These are phyloP conservation scores for Torymus aiolomorphi DNA, from an alignment of 2,888 invertebrate genomes.

Conservation along the genomic window DNA sequence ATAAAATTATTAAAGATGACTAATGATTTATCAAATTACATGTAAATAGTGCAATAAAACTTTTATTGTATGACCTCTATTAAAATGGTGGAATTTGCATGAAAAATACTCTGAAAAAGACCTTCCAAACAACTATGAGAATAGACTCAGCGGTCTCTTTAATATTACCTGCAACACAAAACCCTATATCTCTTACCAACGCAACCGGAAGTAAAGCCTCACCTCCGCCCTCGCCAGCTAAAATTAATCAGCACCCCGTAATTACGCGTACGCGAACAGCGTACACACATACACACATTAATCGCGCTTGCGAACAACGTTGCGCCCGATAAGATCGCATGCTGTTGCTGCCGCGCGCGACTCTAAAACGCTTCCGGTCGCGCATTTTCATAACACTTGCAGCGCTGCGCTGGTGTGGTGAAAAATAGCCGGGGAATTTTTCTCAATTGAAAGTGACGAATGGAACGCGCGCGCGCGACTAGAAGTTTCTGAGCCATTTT, in stretches of 20 bases:
- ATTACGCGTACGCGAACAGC: constrained; percentile 14
- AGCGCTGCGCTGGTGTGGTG: not conserved
- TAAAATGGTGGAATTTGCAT: no score
- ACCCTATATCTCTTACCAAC: no score
- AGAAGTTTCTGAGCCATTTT: constrained; percentile 20
- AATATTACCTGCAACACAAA: not conserved
- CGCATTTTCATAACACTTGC: constrained; percentile 12
- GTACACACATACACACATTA: not conserved
- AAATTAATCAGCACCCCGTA: constrained; percentile 45
- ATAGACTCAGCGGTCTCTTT: not conserved
- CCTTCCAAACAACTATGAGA: no score
- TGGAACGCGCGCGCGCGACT: not conserved
- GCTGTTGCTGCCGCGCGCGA: not conserved
- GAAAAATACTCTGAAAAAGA: no score
- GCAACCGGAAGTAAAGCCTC: no score
- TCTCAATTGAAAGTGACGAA: constrained; percentile 30
- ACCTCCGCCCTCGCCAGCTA: not conserved
- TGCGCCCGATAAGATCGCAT: constrained; percentile 21
- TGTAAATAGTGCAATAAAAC: no score
- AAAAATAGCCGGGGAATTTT: constrained; percentile 20
- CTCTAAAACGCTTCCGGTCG: constrained; percentile 26
- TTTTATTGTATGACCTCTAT: no score
- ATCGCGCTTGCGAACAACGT: constrained; percentile 10
- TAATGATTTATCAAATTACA: no score
- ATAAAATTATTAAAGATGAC: no score